Evolutionary conservation across 1,140 invertebrate genomes (phyloP).

Genomic region (Lucilia cuprina): DNA sequence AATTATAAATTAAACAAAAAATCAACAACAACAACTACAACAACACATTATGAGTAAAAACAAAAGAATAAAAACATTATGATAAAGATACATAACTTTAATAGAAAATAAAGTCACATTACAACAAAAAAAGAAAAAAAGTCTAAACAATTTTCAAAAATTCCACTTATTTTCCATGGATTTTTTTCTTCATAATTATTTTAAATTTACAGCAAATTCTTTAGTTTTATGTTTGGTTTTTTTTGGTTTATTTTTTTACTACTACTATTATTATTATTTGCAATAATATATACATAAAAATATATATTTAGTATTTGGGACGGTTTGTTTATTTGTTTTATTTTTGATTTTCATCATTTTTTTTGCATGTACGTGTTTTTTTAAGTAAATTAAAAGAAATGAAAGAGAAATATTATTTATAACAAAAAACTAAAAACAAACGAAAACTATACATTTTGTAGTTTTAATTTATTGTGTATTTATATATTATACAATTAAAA

Average conservation of each 20-base stretch:
- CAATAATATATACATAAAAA: background rate
- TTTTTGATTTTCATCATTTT: background rate
- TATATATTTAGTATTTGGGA: constrained; percentile 1
- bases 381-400: background rate
- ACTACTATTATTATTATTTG: background rate
- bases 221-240: background rate
- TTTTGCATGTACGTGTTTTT: background rate
- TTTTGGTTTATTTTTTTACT: background rate
- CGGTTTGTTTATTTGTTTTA: background rate
- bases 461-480: constrained; percentile 3
- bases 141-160: background rate
- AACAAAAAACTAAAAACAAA: background rate
- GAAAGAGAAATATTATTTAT: background rate
- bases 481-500: background rate
- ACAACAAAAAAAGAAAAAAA: constrained; percentile 19
- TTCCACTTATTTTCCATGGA: constrained; percentile 1
- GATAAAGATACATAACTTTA: constrained; percentile 32
- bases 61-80: constrained; percentile 2
- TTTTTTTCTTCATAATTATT: background rate
- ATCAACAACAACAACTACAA: constrained; percentile 27
- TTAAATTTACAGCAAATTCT: background rate
- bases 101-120: constrained; percentile 37
- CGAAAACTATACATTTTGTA: background rate
- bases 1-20: constrained; percentile 30
- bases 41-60: constrained; percentile 30